phyloP scores from a whole-genome alignment of 2,113 vertebrate species.

The Bufo gargarizans region DNA sequence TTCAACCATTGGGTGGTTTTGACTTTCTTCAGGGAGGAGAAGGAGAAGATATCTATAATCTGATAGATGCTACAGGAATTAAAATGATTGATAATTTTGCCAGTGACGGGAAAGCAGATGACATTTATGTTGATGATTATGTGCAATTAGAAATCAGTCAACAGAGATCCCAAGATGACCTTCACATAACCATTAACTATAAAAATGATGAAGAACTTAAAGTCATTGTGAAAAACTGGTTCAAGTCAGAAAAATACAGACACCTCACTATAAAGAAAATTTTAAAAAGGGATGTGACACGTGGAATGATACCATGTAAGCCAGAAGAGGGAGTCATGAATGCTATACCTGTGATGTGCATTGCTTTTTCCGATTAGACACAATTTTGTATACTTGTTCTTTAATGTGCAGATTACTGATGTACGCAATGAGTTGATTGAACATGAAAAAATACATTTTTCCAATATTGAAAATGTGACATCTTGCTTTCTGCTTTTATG shows the following conservation, averaged over 20 bases:
- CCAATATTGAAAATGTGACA: too few relatives aligned
- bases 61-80: conserved; percentile 26
- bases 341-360: too few relatives aligned
- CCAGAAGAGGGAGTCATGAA: too few relatives aligned
- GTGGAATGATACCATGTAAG: too few relatives aligned
- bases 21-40: neutral
- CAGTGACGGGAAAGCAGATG: conserved; percentile 33
- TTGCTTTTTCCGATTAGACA: too few relatives aligned
- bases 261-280: neutral
- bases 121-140: conserved; percentile 55
- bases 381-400: too few relatives aligned
- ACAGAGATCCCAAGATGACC: conserved; percentile 47
- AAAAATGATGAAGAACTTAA: conserved; percentile 24
- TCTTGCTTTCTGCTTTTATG: too few relatives aligned
- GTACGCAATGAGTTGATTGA: too few relatives aligned
- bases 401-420: too few relatives aligned
- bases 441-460: too few relatives aligned
- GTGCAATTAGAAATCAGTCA: conserved; percentile 46
- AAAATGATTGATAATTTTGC: conserved; percentile 55
- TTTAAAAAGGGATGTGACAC: too few relatives aligned
- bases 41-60: conserved; percentile 47
- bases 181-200: conserved; percentile 1
- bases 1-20: conserved; percentile 7
- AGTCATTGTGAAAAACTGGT: neutral
- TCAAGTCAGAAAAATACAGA: neutral